A percentile compares a stretch with the other conserved stretches of the same genome.
Evolutionary conservation across 2,797 vertebrate species (phyloP).

Genomic region (Lophius americanus): DNA sequence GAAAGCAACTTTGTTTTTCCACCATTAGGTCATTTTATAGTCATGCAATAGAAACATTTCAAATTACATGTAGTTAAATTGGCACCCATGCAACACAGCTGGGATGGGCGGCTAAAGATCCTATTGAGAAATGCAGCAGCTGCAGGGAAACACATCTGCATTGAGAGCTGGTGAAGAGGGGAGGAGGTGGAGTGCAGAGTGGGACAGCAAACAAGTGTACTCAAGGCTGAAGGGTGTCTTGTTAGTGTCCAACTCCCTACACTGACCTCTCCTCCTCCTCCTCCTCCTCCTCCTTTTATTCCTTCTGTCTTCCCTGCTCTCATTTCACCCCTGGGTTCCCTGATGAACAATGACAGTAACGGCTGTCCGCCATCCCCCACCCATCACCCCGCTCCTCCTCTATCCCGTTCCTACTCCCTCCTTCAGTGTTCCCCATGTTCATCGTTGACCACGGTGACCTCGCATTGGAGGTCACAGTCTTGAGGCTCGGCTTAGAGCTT

Average conservation of each 20-base stretch:
- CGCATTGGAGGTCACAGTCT: conserved; percentile 47
- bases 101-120: neutral
- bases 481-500: conserved; percentile 40
- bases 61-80: neutral
- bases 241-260: conserved; percentile 43
- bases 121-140: conserved; percentile 27
- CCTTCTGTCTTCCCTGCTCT: conserved; percentile 49
- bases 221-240: conserved; percentile 59
- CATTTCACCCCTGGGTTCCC: conserved; percentile 67
- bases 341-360: conserved; percentile 77
- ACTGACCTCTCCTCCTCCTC: conserved; percentile 43
- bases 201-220: conserved; percentile 36
- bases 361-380: conserved; percentile 63
- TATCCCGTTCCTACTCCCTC: conserved; percentile 3
- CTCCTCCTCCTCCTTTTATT: conserved; percentile 27
- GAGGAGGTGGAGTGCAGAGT: neutral
- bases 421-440: conserved; percentile 18
- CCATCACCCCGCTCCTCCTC: conserved; percentile 32
- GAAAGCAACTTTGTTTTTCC: neutral
- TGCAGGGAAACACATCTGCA: conserved; percentile 62
- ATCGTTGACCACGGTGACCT: conserved; percentile 57
- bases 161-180: conserved; percentile 37
- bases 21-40: neutral
- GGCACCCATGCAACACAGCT: neutral
- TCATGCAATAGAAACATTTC: neutral